Evolutionary conservation across 2,113 vertebrate species (phyloP), one percentile per base, ranked within the genome.

Genomic region (Notarius lentiginosus): DNA sequence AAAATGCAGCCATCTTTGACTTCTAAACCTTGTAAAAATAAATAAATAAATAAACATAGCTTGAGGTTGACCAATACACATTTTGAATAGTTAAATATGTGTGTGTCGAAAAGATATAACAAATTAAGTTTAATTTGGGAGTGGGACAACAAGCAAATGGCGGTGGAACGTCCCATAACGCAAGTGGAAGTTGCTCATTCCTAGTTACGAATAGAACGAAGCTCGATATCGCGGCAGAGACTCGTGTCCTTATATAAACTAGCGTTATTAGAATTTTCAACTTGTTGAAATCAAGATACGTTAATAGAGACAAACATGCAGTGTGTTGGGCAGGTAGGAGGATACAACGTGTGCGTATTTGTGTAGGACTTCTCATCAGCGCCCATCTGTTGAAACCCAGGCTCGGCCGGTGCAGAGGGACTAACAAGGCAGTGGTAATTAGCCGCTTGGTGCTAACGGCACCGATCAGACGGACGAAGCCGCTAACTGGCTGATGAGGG

Each of bases 331-430:
- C 55, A 41, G n/a, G 49, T 86, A 70, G 63, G 55, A 86, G 27
- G 17, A 60, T 18, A 27, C 49, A 75, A 24, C 72, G 53, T 11
- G 77, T 20, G 18, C 47, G 18, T 60, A 58, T 53, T 56, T 65
- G 76, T 77, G 58, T 84, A 84, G 15, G 58, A 49, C 17, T 72
- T 80, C 49, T 24, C 84, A 80, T 82, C 87, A 73, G 79, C 51
- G 86, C 88, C 89, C 87, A 90, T 90, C 88, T 91, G 89, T 82
- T 84, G 47, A 66, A 73, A 66, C 77, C 73, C 83, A 68, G 87
- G 41, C 85, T 79, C 55, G 72, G 76, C 84, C 55, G 68, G 83
- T 86, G 86, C 83, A 53, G 82, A 77, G 86, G 88, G 87, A 84
- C 84, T 68, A 83, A 76, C 82, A 85, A 65, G 30, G 79, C 84